Evolutionary conservation across 2,888 invertebrate species (phyloP).

Genomic region (Chrysopilus asiliformis): DNA sequence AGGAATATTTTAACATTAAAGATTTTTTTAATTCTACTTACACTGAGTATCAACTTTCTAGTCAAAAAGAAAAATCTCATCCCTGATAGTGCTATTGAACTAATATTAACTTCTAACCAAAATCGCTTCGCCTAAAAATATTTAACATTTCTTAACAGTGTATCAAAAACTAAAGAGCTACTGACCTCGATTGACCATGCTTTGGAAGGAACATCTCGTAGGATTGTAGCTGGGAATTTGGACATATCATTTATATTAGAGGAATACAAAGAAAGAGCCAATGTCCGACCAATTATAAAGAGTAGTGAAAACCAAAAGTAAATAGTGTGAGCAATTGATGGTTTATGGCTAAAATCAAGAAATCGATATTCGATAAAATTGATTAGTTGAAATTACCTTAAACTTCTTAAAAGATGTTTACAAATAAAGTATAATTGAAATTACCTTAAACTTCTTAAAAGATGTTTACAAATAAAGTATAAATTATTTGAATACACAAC

Average conservation of each 20-base stretch:
- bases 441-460: constrained; percentile 40
- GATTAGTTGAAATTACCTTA: background rate
- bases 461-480: constrained; percentile 45
- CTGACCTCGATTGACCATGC: constrained; percentile 35
- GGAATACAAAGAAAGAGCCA: constrained; percentile 42
- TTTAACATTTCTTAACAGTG: background rate
- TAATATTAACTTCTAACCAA: constrained; percentile 29
- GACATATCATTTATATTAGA: constrained; percentile 44
- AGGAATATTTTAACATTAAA: too few species aligned
- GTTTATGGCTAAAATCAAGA: constrained; percentile 24
- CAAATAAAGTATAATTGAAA: constrained; percentile 8
- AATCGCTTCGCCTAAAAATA: constrained; percentile 23
- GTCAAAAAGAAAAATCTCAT: constrained; percentile 35
- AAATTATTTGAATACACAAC: constrained; percentile 43
- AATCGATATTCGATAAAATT: background rate
- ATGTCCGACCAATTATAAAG: constrained; percentile 41
- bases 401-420: background rate
- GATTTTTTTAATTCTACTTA: constrained; percentile 17
- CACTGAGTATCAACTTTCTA: constrained; percentile 30
- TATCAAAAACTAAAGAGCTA: background rate
- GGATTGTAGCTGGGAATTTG: constrained; percentile 29
- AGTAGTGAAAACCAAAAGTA: constrained; percentile 46
- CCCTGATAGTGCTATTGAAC: constrained; percentile 30
- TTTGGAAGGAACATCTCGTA: constrained; percentile 37
- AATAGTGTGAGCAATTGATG: constrained; percentile 32